These are phyloP conservation scores for Bombus huntii DNA, from an alignment of 1,140 invertebrate species.

Conservation along the genomic window DNA sequence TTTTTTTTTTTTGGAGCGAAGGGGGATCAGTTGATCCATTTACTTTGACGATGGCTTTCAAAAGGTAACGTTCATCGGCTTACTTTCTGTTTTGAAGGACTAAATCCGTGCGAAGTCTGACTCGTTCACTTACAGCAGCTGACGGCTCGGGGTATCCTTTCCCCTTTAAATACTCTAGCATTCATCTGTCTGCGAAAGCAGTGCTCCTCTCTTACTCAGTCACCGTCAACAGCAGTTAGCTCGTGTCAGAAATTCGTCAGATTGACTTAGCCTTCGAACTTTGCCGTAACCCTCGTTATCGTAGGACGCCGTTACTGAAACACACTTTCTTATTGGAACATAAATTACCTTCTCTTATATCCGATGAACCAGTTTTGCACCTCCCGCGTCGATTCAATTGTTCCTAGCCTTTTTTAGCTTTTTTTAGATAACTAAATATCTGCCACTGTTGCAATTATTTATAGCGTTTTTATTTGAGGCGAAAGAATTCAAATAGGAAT, in stretches of 20 bases:
- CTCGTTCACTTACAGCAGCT: background rate
- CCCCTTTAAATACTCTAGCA: conserved; percentile 18
- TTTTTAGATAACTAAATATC: too few relatives aligned
- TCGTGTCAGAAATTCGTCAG: conserved; percentile 28
- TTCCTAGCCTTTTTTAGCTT: too few relatives aligned
- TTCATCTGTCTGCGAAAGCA: conserved; percentile 12
- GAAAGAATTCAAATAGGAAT: background rate
- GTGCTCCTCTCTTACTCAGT: conserved; percentile 13
- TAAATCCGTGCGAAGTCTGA: conserved; percentile 30
- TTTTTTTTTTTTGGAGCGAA: too few relatives aligned
- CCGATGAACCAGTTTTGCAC: background rate
- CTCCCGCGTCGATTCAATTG: background rate
- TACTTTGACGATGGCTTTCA: background rate
- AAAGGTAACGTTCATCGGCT: background rate
- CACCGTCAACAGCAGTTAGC: conserved; percentile 27
- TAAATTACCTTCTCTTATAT: background rate
- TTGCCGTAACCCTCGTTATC: conserved; percentile 8
- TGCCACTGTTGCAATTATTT: too few relatives aligned
- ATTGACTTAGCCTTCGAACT: conserved; percentile 39
- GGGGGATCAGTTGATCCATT: too few relatives aligned
- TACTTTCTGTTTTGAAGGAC: background rate
- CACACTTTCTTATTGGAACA: background rate
- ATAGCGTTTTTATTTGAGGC: background rate
- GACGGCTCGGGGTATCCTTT: background rate
- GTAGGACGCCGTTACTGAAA: background rate